A percentile compares a stretch with the other conserved stretches of the same genome.
Conservation (phyloP, 2,797 vertebrate species). For the Anableps anableps region DNA sequence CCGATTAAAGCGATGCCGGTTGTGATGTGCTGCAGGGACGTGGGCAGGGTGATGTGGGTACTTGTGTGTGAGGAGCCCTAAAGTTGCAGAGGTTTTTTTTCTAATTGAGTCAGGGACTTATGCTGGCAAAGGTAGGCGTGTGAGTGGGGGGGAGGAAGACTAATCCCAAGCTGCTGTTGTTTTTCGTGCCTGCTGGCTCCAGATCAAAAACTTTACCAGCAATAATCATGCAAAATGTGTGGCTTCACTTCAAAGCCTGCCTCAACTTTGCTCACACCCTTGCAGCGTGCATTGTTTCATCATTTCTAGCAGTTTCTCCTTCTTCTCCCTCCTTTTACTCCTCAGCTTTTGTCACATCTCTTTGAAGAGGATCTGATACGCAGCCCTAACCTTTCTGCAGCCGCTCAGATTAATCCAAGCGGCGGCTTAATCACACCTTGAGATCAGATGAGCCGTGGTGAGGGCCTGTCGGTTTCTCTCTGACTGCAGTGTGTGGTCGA, state of each 20-base stretch:
- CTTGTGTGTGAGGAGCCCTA: slow-evolving; percentile 73
- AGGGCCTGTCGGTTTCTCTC: slow-evolving; percentile 50
- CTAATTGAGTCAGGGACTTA: slow-evolving; percentile 82
- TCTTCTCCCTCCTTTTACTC: slow-evolving; percentile 9
- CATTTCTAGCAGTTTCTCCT: slow-evolving; percentile 40
- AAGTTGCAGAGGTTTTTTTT: slow-evolving; percentile 77
- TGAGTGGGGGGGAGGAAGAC: slow-evolving; percentile 70
- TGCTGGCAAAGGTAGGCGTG: slow-evolving; percentile 76
- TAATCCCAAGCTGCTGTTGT: slow-evolving; percentile 81
- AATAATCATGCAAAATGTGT: slow-evolving; percentile 77
- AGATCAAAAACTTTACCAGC: slow-evolving; percentile 80
- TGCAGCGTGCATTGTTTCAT: slow-evolving; percentile 70
- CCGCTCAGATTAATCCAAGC: slow-evolving; percentile 29
- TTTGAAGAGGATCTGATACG: slow-evolving; percentile 38
- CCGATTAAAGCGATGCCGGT: slow-evolving; percentile 53
- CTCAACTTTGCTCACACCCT: slow-evolving; percentile 72
- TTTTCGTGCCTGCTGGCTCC: slow-evolving; percentile 78
- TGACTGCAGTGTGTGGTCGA: slow-evolving; percentile 61
- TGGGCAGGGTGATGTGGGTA: slow-evolving; percentile 72
- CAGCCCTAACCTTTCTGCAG: slow-evolving; percentile 48
- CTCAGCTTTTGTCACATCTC: slow-evolving; percentile 30
- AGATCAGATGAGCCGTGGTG: slow-evolving; percentile 34
- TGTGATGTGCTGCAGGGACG: slow-evolving; percentile 67
- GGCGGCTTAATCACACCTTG: slow-evolving; percentile 44
- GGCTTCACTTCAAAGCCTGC: slow-evolving; percentile 76